Evolutionary conservation across 2,797 vertebrate species (phyloP).

Genomic region (Pseudocheirus occidentalis): DNA sequence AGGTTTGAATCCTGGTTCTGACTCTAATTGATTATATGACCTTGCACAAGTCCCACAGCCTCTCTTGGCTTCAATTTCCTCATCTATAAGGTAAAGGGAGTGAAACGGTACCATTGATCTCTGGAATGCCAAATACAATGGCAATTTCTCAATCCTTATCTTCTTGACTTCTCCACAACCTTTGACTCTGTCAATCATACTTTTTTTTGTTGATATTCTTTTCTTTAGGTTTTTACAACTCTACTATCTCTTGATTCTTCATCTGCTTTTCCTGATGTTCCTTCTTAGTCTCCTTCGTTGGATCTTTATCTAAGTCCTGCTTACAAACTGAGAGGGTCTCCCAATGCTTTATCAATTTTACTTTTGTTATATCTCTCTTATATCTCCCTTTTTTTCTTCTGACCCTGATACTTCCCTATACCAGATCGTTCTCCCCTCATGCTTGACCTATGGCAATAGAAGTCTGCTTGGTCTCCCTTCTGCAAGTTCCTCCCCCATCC

Average conservation of each 20-base stretch:
- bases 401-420: background rate
- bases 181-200: background rate
- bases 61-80: background rate
- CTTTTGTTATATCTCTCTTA: background rate
- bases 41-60: background rate
- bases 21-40: background rate
- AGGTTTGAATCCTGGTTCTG: background rate
- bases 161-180: background rate
- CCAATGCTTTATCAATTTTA: background rate
- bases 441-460: background rate
- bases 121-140: background rate
- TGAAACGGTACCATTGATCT: background rate
- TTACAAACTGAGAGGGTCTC: no score
- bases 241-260: background rate
- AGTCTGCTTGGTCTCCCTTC: background rate
- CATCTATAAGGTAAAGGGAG: background rate
- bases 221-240: background rate
- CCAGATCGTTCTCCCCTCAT: background rate
- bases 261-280: background rate
- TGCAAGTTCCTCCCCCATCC: background rate
- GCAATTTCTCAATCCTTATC: background rate
- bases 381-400: background rate
- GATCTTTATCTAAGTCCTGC: background rate
- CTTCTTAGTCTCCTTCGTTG: background rate
- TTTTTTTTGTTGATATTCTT: background rate